Percentiles rank a stretch among this genome's conserved stretches.
Evolutionary conservation across 2,113 vertebrate species (phyloP).

Genomic region (Cardinalis cardinalis): DNA sequence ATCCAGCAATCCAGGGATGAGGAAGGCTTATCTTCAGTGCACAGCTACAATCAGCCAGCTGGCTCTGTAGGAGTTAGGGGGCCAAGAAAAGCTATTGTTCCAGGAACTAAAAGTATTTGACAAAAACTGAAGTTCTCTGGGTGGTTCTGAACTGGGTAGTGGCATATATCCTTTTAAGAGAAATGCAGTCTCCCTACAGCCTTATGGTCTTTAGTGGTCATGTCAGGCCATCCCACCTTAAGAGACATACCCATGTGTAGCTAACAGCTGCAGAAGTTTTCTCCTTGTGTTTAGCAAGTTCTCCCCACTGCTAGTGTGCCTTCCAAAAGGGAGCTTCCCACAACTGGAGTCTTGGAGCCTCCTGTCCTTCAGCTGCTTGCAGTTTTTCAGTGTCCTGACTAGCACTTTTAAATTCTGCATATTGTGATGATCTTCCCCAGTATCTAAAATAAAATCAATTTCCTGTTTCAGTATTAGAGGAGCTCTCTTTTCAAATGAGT

Average conservation of each 20-base stretch:
- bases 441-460: not conserved
- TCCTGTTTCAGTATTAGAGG: not conserved
- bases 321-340: not conserved
- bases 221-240: not conserved
- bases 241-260: accelerated
- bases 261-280: not conserved
- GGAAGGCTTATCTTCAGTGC: not conserved
- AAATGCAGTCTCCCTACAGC: not conserved
- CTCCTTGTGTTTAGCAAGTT: not conserved
- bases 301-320: too few relatives aligned
- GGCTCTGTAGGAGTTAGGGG: not conserved
- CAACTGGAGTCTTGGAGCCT: not conserved
- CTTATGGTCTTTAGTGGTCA: not conserved
- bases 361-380: not conserved
- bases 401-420: not conserved
- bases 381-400: not conserved
- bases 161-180: accelerated
- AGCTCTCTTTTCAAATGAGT: not conserved
- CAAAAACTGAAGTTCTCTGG: accelerated
- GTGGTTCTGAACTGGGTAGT: too few relatives aligned
- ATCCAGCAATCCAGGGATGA: accelerated
- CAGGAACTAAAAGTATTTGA: accelerated
- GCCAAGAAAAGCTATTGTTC: accelerated
- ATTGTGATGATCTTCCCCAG: too few relatives aligned
- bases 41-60: accelerated